Evolutionary conservation across 2,888 invertebrate species (phyloP), one percentile per base, ranked within the genome.

Genomic region (Hofmannophila pseudospretella): DNA sequence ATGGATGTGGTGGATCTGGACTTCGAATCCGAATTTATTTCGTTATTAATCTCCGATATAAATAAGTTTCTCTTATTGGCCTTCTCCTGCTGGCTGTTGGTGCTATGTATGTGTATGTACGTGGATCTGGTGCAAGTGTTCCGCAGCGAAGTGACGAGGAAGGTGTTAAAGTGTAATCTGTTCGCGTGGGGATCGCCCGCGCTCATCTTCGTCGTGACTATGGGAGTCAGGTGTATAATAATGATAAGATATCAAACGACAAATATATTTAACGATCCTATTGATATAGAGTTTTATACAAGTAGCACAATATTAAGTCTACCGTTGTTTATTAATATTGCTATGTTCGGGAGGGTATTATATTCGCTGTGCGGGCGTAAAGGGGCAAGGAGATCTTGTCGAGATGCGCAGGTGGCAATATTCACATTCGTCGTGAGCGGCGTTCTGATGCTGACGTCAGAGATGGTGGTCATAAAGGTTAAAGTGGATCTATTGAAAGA

Each of bases 391-490:
- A 20, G 22, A 7, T 9, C n/a, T 7, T 30, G 30, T n/a, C 29
- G 26, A 12, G 31, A 36, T 11, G 11, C 26, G 2, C 23, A 31
- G 25, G 25, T 26, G 8, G 36, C 31, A 5, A 28, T 31, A 1
- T 4, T 36, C 7, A 36, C 36, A 5, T 36, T 36, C 11, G 8
- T 36, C 1, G 4, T 26, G 25, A 36, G 36, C 16, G 36, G 36
- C n/a, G n/a, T n/a, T n/a, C n/a, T n/a, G 4, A 16, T 26, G 4
- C 16, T 31, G 19, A 11, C 9, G 5, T 3, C 8, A 2, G 7
- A 22, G 2, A 7, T 8, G 8, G 7, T 10, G 7, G 22, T 22
- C n/a, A 11, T 22, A 22, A 1, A 5, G 7, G n/a, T n/a, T n/a
- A 1, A 3, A 1, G 2, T 28, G 3, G 3, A 9, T 25, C 2